These are phyloP conservation scores for Holacanthus passer DNA, from an alignment of 2,113 vertebrate species.

Conservation along the genomic window DNA sequence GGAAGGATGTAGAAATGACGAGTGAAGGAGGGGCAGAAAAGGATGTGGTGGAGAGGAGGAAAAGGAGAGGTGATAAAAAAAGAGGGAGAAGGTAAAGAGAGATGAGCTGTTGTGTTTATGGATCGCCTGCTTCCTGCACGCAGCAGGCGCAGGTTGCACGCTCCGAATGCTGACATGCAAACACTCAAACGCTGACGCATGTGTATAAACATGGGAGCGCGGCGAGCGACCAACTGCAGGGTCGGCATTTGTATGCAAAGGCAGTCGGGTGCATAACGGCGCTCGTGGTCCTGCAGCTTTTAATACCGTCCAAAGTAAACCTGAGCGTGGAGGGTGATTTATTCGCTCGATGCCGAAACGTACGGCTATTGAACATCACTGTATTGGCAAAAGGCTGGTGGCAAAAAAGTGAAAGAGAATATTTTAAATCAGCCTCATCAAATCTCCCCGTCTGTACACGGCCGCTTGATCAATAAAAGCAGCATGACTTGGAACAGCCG, in stretches of 20 bases:
- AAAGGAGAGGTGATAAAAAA: neutral
- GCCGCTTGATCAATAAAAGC: conserved; percentile 49
- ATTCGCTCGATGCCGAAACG: conserved; percentile 10
- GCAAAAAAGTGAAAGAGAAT: conserved; percentile 1
- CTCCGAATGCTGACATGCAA: conserved; percentile 41
- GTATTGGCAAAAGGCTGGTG: neutral
- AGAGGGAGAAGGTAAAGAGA: neutral
- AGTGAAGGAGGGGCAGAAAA: neutral
- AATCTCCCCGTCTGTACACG: conserved; percentile 3
- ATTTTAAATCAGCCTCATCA: conserved; percentile 37
- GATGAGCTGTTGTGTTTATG: neutral
- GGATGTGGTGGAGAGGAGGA: neutral
- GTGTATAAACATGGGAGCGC: conserved; percentile 18
- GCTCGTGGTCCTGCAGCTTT: neutral
- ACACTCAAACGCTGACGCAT: conserved; percentile 35
- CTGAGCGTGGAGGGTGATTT: neutral
- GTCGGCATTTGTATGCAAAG: conserved; percentile 34
- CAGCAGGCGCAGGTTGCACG: conserved; percentile 6
- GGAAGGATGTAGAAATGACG: neutral
- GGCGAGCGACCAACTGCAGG: conserved; percentile 8
- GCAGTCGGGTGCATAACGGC: neutral
- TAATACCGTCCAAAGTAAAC: neutral
- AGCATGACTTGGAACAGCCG: neutral
- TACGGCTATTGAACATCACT: neutral
- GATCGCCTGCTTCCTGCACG: conserved; percentile 5